Evolutionary conservation across 1,140 invertebrate species (phyloP), one percentile per base, ranked within the genome.

Genomic region (Mya arenaria): DNA sequence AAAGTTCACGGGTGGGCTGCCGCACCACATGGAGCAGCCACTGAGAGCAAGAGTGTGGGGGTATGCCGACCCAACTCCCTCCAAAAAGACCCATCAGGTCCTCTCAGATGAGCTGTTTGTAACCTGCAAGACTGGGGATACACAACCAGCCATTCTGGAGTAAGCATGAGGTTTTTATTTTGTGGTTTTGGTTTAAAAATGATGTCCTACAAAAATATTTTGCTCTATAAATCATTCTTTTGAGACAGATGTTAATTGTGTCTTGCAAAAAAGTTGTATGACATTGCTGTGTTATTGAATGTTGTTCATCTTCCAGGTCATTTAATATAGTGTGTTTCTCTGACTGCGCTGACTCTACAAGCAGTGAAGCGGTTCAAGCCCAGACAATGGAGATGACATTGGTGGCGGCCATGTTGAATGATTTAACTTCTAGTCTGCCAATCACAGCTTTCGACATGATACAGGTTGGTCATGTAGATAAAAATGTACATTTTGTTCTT

Each of bases 1-100:
- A 30, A 88, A 87, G 36, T 84, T 52, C 60, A 86, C 82, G 36
- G 85, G 80, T 71, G 84, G 89, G 13, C 66, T 89, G 6, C 83
- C 88, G 5, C 85, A 88, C 17, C 77, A 85, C 30, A 39, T 86
- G 23, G 82, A 84, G 28, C 84, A 84, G 48, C 63, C 79, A 5
- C 55, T 89, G 19, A 19, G 41, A 13, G 85, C 84, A 62, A 55
- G 78, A 19, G 83, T 86, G 10, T 90, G 89, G 89, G 86, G 80
- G 4, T 83, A 86, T 65, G 58, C 41, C 55, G 85, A 89, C 19
- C 58, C 83, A 13, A 52, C 55, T 15, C 56, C 56, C 5, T 17
- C 37, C 37, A 75, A 58, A 13, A 77, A 56, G 37, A 62, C 52
- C 13, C 34, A 65, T 17, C 63, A 71, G 32, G 32, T 25, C 4